Conservation (phyloP, 2,888 invertebrate genomes). For the Macrophya alboannulata region DNA sequence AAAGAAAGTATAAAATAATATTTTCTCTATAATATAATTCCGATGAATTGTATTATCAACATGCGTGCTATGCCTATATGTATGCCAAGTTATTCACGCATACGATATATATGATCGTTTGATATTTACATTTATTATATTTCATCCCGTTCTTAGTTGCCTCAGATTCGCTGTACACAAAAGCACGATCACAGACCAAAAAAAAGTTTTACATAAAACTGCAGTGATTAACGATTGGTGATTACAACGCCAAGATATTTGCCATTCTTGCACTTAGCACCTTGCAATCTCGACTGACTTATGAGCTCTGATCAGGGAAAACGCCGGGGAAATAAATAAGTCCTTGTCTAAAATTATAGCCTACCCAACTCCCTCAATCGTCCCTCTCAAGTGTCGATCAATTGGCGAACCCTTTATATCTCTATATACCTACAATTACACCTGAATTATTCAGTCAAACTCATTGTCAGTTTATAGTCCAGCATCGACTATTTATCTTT, state of each 20-base stretch:
- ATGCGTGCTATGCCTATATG: not conserved
- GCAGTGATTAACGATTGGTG: not conserved
- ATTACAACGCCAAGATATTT: not conserved
- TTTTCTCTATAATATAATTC: too few species aligned
- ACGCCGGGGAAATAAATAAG: not conserved
- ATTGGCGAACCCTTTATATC: not conserved
- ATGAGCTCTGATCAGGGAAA: slow-evolving; percentile 1
- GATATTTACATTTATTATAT: not conserved
- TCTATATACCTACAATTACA: not conserved
- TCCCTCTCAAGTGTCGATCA: too few species aligned
- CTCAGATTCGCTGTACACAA: not conserved
- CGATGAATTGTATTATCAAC: not conserved
- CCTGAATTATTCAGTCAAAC: not conserved
- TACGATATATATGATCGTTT: not conserved
- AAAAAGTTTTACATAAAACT: not conserved
- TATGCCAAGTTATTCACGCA: not conserved
- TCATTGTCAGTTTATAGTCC: not conserved
- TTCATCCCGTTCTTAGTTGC: not conserved
- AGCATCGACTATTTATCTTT: not conserved
- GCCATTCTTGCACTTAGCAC: not conserved
- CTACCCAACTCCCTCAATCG: not conserved
- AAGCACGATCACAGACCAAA: not conserved
- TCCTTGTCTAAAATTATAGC: not conserved
- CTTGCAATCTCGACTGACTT: slow-evolving; percentile 16
- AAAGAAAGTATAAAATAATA: too few species aligned